A percentile compares a stretch with the other conserved stretches of the same genome.
These are phyloP conservation scores for Oscheius onirici DNA, from an alignment of 2,888 invertebrate genomes.

Conservation along the genomic window DNA sequence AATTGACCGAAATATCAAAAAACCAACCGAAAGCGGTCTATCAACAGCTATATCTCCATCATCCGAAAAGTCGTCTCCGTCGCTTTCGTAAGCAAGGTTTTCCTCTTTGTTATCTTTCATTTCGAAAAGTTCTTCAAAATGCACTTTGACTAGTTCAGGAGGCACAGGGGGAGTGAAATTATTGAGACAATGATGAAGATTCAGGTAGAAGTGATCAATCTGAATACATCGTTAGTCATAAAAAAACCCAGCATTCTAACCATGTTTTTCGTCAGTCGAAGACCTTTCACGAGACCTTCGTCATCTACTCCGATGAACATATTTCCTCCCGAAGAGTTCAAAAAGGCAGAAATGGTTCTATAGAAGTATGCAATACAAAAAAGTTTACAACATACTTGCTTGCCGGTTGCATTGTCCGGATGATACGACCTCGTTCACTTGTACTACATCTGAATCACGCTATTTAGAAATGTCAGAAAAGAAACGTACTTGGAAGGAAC, in stretches of 20 bases:
- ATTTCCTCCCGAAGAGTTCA: slow-evolving; percentile 52
- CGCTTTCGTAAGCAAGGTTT: background rate
- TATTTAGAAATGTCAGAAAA: background rate
- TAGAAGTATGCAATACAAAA: background rate
- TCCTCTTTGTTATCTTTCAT: background rate
- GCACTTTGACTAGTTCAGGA: slow-evolving; percentile 13
- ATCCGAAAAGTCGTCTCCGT: slow-evolving; percentile 14
- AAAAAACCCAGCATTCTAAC: slow-evolving; percentile 13
- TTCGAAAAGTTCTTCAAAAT: slow-evolving; percentile 4
- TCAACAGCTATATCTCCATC: slow-evolving; percentile 11
- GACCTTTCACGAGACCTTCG: slow-evolving; percentile 42
- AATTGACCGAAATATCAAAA: slow-evolving; percentile 1
- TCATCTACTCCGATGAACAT: slow-evolving; percentile 52
- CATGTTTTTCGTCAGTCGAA: slow-evolving; percentile 46
- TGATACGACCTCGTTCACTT: slow-evolving; percentile 40
- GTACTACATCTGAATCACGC: background rate
- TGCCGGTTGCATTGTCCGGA: slow-evolving; percentile 52
- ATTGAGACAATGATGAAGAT: slow-evolving; percentile 21
- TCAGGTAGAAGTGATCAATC: slow-evolving; percentile 25
- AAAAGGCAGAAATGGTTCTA: slow-evolving; percentile 54
- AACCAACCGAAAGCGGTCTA: background rate
- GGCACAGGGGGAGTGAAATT: slow-evolving; percentile 27
- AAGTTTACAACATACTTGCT: slow-evolving; percentile 44
- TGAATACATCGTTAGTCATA: background rate
- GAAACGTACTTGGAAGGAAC: slow-evolving; percentile 16